Conservation (phyloP, 2,113 vertebrate genomes). For the Butorides virescens region DNA sequence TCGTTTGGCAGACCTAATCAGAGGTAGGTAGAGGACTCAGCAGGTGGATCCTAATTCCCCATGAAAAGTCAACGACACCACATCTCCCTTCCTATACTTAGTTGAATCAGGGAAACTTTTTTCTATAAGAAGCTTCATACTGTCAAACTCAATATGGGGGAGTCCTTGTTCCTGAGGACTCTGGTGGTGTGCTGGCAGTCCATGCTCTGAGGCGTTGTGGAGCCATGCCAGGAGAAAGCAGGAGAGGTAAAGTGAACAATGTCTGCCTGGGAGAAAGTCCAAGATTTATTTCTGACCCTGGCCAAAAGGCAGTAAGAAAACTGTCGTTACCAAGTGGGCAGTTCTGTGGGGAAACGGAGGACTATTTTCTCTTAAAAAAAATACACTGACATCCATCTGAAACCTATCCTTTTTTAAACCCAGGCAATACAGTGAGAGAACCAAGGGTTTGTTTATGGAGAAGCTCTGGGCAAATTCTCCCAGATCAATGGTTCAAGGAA, state of each 20-base stretch:
- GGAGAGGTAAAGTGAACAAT: not conserved
- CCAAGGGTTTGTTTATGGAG: not conserved
- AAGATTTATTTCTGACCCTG: not conserved
- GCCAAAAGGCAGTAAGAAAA: not conserved
- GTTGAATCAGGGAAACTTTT: not conserved
- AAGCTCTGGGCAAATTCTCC: not conserved
- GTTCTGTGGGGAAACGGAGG: not conserved
- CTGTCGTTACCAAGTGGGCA: not conserved
- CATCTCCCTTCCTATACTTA: not conserved
- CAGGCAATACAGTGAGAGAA: not conserved
- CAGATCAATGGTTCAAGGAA: not conserved
- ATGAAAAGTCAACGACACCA: not conserved
- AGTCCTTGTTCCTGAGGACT: not conserved
- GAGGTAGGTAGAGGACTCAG: not conserved
- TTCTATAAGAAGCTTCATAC: not conserved
- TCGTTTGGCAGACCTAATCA: not conserved
- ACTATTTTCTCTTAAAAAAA: not conserved
- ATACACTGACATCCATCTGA: not conserved
- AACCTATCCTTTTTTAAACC: not conserved
- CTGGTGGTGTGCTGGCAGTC: not conserved
- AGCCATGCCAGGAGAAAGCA: not conserved
- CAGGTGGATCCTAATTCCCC: not conserved
- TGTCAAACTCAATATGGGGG: not conserved
- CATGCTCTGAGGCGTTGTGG: accelerated
- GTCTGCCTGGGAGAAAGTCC: not conserved